Evolutionary conservation across 2,113 vertebrate species (phyloP).

Genomic region (Rhizomys pruinosus): DNA sequence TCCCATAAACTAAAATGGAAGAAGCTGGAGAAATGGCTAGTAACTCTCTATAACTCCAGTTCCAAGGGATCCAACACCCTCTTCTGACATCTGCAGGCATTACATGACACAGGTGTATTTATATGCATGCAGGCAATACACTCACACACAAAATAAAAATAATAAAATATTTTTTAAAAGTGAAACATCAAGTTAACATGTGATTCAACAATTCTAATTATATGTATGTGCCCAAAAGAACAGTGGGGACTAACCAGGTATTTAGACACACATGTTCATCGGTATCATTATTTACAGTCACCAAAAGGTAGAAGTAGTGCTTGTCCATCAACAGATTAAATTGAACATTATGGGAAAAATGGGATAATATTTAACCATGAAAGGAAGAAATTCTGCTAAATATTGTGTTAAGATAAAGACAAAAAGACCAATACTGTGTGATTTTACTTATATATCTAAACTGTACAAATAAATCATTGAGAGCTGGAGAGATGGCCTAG

Average conservation of each 20-base stretch:
- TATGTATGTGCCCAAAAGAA: constrained; percentile 1
- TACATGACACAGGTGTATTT: too few relatives aligned
- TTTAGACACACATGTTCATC: background rate
- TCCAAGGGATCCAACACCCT: too few relatives aligned
- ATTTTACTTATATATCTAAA: background rate
- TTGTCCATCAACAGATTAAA: background rate
- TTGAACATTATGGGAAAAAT: background rate
- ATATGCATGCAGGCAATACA: too few relatives aligned
- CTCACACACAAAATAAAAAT: too few relatives aligned
- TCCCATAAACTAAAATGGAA: background rate
- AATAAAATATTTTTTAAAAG: too few relatives aligned
- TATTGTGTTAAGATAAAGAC: background rate
- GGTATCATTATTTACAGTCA: background rate
- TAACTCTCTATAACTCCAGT: too few relatives aligned
- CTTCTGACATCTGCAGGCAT: too few relatives aligned
- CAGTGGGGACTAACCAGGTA: background rate
- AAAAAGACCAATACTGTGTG: background rate
- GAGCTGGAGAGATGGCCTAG: too few relatives aligned
- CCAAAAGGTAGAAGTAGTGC: background rate
- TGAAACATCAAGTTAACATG: background rate
- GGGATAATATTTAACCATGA: background rate
- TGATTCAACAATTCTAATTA: background rate
- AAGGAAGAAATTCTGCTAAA: constrained; percentile 27
- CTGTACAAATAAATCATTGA: too few relatives aligned
- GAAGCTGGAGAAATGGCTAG: background rate